Evolutionary conservation across 2,797 vertebrate species (phyloP).

Genomic region (Hippopotamyrus pictus): DNA sequence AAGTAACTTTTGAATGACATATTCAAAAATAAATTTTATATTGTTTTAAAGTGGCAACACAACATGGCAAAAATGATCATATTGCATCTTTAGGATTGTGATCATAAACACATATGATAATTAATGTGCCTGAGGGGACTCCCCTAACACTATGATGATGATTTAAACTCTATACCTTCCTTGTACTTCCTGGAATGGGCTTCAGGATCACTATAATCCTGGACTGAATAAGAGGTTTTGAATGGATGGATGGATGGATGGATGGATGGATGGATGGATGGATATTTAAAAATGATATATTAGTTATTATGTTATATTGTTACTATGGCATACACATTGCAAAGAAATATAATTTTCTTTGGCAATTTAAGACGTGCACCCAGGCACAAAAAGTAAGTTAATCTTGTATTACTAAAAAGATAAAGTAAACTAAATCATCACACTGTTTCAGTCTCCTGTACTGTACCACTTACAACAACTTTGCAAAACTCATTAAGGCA

Average conservation of each 20-base stretch:
- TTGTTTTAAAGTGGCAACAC: background rate
- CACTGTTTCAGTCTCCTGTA: background rate
- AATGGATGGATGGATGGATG: background rate
- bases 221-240: background rate
- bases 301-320: background rate
- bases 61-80: background rate
- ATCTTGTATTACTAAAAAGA: background rate
- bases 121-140: background rate
- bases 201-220: background rate
- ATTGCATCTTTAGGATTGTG: background rate
- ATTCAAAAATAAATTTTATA: background rate
- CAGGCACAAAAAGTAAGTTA: background rate
- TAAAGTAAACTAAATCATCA: background rate
- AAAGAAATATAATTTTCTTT: background rate
- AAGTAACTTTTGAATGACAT: background rate
- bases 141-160: background rate
- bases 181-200: background rate
- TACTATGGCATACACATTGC: background rate
- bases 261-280: background rate
- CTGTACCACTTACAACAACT: background rate
- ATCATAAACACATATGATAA: background rate
- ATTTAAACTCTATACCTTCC: background rate
- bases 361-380: background rate
- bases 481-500: slow-evolving; percentile 15
- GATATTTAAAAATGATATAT: background rate